Evolutionary conservation across 2,113 vertebrate species (phyloP).

Genomic region (Triplophysa siluroides): DNA sequence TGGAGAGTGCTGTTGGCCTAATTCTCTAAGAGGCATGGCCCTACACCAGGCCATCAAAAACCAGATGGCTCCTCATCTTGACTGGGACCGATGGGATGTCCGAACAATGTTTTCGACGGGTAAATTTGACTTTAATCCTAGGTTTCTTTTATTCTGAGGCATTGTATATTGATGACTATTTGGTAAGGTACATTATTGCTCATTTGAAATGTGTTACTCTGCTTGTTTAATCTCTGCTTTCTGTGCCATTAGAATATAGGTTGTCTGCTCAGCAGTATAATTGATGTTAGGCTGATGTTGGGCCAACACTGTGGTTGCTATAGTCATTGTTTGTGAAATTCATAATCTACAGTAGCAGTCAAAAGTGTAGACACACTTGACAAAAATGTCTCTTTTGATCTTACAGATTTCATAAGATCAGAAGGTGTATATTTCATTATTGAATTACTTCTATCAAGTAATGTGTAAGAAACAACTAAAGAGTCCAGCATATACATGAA

Average conservation of each 20-base stretch:
- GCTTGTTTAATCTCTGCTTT: neutral
- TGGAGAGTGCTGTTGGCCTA: no score
- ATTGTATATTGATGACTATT: neutral
- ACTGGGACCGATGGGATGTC: neutral
- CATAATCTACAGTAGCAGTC: neutral
- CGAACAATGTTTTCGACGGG: neutral
- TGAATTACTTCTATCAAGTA: no score
- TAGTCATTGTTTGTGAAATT: neutral
- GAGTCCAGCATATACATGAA: no score
- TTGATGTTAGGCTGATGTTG: neutral
- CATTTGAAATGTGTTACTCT: neutral
- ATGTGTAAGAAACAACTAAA: no score
- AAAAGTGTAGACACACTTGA: no score
- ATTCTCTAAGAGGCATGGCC: neutral
- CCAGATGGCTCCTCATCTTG: neutral
- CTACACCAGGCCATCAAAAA: neutral
- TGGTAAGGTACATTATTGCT: neutral
- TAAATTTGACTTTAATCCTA: neutral
- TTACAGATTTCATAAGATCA: no score
- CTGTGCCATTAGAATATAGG: neutral
- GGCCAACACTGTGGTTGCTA: neutral
- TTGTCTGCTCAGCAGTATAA: neutral
- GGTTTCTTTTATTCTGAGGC: neutral
- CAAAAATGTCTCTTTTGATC: no score
- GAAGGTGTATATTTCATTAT: no score